phyloP scores from a whole-genome alignment of 1,140 invertebrate genomes.

The Drusus annulatus region DNA sequence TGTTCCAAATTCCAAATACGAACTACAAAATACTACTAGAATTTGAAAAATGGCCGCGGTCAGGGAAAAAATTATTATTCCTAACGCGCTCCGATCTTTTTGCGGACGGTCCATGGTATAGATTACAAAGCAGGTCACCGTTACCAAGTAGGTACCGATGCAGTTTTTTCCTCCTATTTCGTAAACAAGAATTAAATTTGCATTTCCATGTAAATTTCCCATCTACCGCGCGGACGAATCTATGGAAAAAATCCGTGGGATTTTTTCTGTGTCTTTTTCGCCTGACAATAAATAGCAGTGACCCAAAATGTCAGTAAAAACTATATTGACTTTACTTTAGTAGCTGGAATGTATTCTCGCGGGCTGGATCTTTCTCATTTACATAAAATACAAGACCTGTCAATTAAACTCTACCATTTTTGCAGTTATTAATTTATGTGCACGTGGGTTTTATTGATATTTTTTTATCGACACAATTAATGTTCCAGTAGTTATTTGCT shows the following conservation, averaged over 20 bases:
- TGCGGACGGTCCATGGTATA: neutral
- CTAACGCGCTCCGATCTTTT: slow-evolving; percentile 26
- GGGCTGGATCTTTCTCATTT: neutral
- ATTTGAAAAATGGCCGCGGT: slow-evolving; percentile 1
- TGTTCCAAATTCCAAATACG: no score
- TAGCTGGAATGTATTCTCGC: neutral
- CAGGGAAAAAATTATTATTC: slow-evolving; percentile 10
- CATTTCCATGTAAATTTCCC: slow-evolving; percentile 7
- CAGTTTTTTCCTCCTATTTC: slow-evolving; percentile 28
- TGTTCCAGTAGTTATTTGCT: no score
- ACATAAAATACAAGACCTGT: no score
- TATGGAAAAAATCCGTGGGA: neutral
- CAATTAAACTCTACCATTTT: no score
- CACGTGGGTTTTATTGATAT: no score
- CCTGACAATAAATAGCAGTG: neutral
- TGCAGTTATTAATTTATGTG: no score
- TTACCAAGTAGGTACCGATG: slow-evolving; percentile 6
- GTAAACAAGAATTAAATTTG: slow-evolving; percentile 21
- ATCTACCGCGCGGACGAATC: neutral
- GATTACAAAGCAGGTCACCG: slow-evolving; percentile 33
- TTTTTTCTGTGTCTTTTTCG: neutral
- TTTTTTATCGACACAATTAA: no score
- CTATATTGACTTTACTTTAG: neutral
- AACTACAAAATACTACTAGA: no score
- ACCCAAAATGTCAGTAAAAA: slow-evolving; percentile 17